These are phyloP conservation scores for Pitta sordida DNA, from an alignment of 2,113 vertebrate species.

Conservation along the genomic window DNA sequence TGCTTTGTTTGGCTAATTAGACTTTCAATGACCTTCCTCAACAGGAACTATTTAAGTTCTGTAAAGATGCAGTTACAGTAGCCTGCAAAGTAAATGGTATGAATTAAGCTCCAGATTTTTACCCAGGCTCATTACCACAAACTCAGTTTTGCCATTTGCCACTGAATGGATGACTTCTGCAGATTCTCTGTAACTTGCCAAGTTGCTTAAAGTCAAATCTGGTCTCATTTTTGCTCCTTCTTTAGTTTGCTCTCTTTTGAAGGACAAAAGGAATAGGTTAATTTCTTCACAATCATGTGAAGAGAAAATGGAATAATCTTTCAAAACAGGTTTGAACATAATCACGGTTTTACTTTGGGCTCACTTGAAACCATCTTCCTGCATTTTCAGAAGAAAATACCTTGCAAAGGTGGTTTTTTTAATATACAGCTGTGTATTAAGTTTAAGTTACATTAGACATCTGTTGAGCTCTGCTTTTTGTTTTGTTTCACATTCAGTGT, in stretches of 20 bases:
- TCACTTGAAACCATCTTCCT: not conserved
- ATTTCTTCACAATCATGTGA: not conserved
- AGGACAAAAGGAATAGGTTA: not conserved
- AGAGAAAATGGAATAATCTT: not conserved
- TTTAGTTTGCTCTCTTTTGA: not conserved
- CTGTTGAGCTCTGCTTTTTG: not conserved
- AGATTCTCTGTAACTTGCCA: not conserved
- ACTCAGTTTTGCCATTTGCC: not conserved
- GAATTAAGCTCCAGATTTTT: not conserved
- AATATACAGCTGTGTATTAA: not conserved
- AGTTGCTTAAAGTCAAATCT: not conserved
- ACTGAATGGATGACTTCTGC: not conserved
- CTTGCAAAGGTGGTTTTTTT: not conserved
- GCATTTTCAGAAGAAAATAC: not conserved
- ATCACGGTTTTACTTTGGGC: not conserved
- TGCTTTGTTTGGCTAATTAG: not conserved
- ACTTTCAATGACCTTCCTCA: not conserved
- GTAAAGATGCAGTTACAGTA: not conserved
- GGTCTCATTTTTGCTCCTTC: not conserved
- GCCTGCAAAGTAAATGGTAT: not conserved
- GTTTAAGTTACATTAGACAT: not conserved
- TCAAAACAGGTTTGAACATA: not conserved
- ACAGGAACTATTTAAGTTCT: not conserved
- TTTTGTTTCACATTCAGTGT: not conserved
- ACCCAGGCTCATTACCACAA: not conserved